Evolutionary conservation across 23 tunicate genomes (phyloP), one percentile per base, ranked within the genome.

Genomic region (Trididemnum miniatum): DNA sequence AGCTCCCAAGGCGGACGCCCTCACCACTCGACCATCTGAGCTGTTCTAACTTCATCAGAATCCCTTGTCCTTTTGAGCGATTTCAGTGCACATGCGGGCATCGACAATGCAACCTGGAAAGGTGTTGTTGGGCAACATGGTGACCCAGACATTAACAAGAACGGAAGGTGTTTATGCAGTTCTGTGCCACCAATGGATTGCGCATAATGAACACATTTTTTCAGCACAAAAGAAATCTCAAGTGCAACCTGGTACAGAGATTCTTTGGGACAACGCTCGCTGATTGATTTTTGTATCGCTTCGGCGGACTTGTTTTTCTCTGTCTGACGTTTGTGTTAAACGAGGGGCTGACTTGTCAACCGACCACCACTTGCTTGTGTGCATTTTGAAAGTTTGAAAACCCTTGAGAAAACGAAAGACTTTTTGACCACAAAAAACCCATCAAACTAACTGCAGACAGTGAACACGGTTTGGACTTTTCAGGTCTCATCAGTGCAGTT

Each of bases 161-260:
- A 71, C 44, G 44, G 44, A 71, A 71, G 76, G 76, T 71, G 37
- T 71, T 34, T 71, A 25, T 63, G 31, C 71, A 9, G 71, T 23
- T 63, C 29, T 63, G 71, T 63, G 12, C n/a, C 22, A 63, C 29
- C 71, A 63, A 63, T 23, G 71, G 71, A 23, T 23, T 63, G 7
- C 29, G 71, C 71, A 63, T 71, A 5, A 71, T 71, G 76, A 71
- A 71, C n/a, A 71, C 26, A 35, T 71, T 71, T 71, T 71, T 71
- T n/a, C 76, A 32, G 44, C 76, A 71, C 76, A 71, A n/a, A 32
- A 37, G 31, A 9, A n/a, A 26, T 33, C 39, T 7, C 76, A 71
- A 71, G 76, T 71, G 31, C n/a, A n/a, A 71, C 76, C 7, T 71
- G 76, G 76, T 71, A 71, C 37, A 71, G 76, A 34, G 7, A 28